Percentiles rank a stretch among this genome's conserved stretches.
Evolutionary conservation across 2,797 vertebrate species (phyloP).

Genomic region (Hoplostethus mediterraneus): DNA sequence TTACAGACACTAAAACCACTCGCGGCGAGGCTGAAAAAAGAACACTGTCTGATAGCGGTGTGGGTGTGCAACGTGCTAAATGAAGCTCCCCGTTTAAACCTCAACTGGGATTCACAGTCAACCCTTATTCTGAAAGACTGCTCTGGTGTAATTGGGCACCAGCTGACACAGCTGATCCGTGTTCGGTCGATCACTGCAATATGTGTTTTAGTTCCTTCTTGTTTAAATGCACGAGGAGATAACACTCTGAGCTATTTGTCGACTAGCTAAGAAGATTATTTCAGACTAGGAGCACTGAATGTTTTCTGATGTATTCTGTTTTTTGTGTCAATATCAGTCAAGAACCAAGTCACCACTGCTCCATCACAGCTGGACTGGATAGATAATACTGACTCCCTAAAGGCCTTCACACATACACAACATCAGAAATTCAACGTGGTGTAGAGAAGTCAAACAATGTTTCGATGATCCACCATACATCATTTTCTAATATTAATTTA

Average conservation of each 20-base stretch:
- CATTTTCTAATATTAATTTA: no score
- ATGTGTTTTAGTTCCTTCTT: slow-evolving; percentile 8
- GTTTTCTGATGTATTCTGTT: slow-evolving; percentile 24
- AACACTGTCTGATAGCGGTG: slow-evolving; percentile 7
- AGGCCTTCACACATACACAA: no score
- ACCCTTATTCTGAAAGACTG: background rate
- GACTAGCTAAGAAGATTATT: slow-evolving; percentile 33
- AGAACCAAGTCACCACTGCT: slow-evolving; percentile 4
- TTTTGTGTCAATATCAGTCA: background rate
- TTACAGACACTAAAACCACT: slow-evolving; percentile 24
- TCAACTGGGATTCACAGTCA: slow-evolving; percentile 28
- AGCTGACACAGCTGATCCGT: slow-evolving; percentile 40
- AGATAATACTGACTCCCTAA: no score
- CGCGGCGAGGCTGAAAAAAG: slow-evolving; percentile 9
- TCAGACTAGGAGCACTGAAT: slow-evolving; percentile 18
- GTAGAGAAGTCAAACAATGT: background rate
- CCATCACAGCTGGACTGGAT: slow-evolving; percentile 15
- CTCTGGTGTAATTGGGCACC: slow-evolving; percentile 27
- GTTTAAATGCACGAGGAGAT: slow-evolving; percentile 33
- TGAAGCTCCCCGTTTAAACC: slow-evolving; percentile 37
- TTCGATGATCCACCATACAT: no score
- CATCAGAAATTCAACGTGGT: background rate
- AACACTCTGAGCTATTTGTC: background rate
- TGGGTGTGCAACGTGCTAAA: slow-evolving; percentile 26
- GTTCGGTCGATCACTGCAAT: slow-evolving; percentile 17